phyloP scores from a whole-genome alignment of 2,888 invertebrate genomes.

The Patella ulyssiponensis region DNA sequence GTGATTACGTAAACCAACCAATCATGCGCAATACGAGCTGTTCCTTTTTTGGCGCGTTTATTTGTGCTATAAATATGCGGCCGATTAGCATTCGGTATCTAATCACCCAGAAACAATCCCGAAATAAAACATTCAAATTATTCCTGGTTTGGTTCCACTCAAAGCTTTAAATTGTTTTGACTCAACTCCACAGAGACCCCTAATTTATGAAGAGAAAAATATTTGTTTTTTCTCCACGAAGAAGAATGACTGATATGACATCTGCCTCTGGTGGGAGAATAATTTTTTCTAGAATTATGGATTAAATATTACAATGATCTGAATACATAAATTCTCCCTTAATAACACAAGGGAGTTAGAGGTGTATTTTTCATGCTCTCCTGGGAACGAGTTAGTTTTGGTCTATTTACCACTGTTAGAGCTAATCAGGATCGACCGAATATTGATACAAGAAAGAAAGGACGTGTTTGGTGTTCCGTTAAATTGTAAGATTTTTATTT shows the following conservation, averaged over 20 bases:
- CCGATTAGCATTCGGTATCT: too few species aligned
- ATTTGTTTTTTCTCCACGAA: neutral
- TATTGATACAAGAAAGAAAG: neutral
- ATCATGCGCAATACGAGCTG: too few species aligned
- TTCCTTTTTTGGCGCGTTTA: too few species aligned
- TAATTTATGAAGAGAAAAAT: slow-evolving; percentile 1
- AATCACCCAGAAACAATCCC: too few species aligned
- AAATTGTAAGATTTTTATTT: too few species aligned
- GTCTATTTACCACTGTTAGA: neutral
- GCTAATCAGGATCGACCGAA: neutral
- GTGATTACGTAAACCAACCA: too few species aligned
- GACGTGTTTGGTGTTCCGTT: too few species aligned
- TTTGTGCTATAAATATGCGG: too few species aligned
- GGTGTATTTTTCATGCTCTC: neutral
- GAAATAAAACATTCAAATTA: too few species aligned
- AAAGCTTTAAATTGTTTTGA: neutral
- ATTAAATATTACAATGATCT: neutral
- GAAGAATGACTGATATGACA: slow-evolving; percentile 3
- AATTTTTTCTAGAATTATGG: neutral
- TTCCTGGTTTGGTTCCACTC: neutral
- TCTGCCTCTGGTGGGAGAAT: neutral
- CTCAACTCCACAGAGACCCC: neutral
- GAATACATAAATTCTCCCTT: neutral
- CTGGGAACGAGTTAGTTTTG: neutral
- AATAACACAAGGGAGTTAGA: neutral